phyloP scores from a whole-genome alignment of 2,113 vertebrate species.

The Noctilio leporinus region DNA sequence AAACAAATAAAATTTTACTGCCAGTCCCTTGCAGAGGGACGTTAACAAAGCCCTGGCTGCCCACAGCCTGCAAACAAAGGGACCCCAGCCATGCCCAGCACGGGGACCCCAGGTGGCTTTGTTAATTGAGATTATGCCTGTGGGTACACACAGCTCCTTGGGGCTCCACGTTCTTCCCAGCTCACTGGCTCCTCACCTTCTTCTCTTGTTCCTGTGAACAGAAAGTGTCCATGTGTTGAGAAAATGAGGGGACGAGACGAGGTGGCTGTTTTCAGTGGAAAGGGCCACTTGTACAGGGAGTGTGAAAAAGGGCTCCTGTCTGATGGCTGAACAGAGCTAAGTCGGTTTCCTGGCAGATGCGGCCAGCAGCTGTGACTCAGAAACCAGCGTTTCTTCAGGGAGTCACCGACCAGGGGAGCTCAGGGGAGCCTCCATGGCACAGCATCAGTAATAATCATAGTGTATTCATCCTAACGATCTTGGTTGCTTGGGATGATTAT shows the following conservation, averaged over 20 bases:
- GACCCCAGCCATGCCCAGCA: background rate
- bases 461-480: background rate
- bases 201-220: background rate
- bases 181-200: background rate
- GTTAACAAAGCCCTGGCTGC: slow-evolving; percentile 42
- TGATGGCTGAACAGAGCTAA: background rate
- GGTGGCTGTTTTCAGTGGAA: background rate
- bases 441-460: background rate
- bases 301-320: background rate
- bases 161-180: background rate
- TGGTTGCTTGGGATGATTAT: background rate
- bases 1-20: slow-evolving; percentile 49
- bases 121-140: slow-evolving; percentile 50
- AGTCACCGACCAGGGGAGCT: background rate
- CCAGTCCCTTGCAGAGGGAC: background rate
- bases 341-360: background rate
- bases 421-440: background rate
- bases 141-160: background rate
- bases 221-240: background rate
- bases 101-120: background rate
- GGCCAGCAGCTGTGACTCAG: background rate
- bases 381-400: background rate
- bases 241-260: background rate
- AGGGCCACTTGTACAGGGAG: background rate
- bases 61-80: background rate